Conservation (phyloP, 2,113 vertebrate genomes). For the Equus przewalskii region DNA sequence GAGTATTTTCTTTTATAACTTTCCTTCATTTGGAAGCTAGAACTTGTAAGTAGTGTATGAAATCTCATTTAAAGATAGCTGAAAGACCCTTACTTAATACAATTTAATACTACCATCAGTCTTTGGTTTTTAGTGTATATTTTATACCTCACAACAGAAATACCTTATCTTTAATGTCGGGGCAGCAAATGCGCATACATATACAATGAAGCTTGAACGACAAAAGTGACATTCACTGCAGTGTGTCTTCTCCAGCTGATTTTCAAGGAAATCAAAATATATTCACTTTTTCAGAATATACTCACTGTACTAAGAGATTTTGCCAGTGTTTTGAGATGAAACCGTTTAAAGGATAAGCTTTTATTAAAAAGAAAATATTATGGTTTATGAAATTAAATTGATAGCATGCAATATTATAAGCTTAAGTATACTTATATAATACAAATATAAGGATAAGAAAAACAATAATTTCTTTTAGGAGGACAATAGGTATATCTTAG, state of each 20-base stretch:
- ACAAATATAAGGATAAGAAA: not conserved
- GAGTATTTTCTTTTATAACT: not conserved
- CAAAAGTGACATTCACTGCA: not conserved
- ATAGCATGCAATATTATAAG: not conserved
- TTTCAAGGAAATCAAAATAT: not conserved
- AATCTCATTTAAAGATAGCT: not conserved
- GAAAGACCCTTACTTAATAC: not conserved
- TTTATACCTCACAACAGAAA: not conserved
- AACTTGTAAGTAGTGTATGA: not conserved
- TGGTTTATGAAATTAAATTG: not conserved
- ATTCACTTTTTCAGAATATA: not conserved
- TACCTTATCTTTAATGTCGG: not conserved
- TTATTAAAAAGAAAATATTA: not conserved
- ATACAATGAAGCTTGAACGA: not conserved
- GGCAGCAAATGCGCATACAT: not conserved
- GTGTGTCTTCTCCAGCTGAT: not conserved
- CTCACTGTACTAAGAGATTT: not conserved
- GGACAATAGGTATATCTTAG: not conserved
- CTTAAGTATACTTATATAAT: not conserved
- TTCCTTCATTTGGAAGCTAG: slow-evolving; percentile 16
- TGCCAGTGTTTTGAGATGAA: not conserved
- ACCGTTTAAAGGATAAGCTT: not conserved
- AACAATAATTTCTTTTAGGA: not conserved
- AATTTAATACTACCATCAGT: not conserved
- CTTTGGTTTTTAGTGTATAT: not conserved